These are phyloP conservation scores for Xerus rutilus DNA, from an alignment of 2,797 vertebrate genomes.

Conservation along the genomic window DNA sequence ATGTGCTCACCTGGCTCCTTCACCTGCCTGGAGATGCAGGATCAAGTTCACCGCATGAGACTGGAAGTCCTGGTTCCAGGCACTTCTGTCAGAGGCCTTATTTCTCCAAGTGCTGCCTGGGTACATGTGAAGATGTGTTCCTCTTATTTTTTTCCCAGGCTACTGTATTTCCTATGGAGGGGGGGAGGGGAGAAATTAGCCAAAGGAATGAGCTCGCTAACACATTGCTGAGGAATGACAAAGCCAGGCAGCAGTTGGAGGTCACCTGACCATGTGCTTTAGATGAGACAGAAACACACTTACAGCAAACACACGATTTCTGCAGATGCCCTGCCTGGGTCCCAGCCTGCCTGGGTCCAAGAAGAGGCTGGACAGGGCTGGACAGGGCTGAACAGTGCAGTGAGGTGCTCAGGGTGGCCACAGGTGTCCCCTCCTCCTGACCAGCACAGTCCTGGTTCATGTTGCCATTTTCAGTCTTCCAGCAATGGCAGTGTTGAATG, in stretches of 20 bases:
- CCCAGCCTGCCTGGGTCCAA: fast-evolving
- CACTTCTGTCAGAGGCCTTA: background rate
- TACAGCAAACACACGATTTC: background rate
- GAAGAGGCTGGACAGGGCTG: fast-evolving
- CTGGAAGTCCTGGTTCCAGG: background rate
- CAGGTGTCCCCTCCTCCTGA: background rate
- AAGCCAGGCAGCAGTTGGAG: background rate
- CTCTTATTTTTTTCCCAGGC: too few relatives aligned
- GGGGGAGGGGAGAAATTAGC: background rate
- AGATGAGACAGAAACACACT: too few relatives aligned
- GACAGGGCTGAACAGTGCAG: fast-evolving
- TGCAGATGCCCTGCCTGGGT: background rate
- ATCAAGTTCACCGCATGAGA: background rate
- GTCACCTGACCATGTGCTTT: background rate
- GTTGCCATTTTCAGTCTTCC: background rate
- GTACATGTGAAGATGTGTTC: background rate
- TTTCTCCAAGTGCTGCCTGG: background rate
- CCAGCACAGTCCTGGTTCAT: fast-evolving
- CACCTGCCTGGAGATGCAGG: background rate
- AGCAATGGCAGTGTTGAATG: background rate
- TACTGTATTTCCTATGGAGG: background rate
- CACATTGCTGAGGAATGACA: too few relatives aligned
- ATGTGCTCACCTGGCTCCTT: background rate
- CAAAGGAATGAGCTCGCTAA: background rate
- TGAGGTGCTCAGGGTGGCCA: background rate